Percentiles rank a stretch among this genome's conserved stretches.
phyloP scores from a whole-genome alignment of 2,888 invertebrate genomes.

The Arge pagana region DNA sequence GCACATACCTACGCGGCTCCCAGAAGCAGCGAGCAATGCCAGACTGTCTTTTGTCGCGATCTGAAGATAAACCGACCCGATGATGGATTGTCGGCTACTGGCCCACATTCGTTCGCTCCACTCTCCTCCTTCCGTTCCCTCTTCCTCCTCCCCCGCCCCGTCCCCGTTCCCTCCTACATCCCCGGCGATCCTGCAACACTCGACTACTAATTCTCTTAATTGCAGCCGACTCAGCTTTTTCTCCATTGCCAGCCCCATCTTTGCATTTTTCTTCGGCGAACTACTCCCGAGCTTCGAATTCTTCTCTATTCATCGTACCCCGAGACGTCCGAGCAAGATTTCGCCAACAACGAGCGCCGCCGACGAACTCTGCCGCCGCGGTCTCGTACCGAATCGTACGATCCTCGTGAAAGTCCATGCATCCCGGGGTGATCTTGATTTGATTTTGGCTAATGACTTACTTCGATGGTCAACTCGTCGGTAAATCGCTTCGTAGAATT shows the following conservation, averaged over 20 bases:
- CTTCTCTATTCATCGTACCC: no score
- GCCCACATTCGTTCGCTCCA: conserved; percentile 20
- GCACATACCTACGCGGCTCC: conserved; percentile 18
- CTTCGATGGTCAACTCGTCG: conserved; percentile 2
- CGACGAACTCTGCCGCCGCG: neutral
- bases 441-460: conserved; percentile 11
- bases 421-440: neutral
- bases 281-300: conserved; percentile 22
- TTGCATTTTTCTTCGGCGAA: conserved; percentile 15
- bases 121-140: no score
- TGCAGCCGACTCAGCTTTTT: conserved; percentile 9
- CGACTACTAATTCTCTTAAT: conserved; percentile 22
- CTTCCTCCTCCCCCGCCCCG: neutral
- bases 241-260: neutral
- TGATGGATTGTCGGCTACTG: conserved; percentile 25
- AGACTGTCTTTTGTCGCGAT: conserved; percentile 24
- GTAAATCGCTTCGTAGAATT: conserved; percentile 10
- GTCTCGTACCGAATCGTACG: neutral
- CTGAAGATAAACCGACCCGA: conserved; percentile 18
- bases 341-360: no score
- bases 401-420: conserved; percentile 2
- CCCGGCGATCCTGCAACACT: conserved; percentile 15
- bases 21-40: conserved; percentile 19
- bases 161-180: conserved; percentile 5
- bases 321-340: no score